A percentile compares a stretch with the other conserved stretches of the same genome.
Conservation (phyloP, 1,140 invertebrate species). For the Papilio aristodemus region DNA sequence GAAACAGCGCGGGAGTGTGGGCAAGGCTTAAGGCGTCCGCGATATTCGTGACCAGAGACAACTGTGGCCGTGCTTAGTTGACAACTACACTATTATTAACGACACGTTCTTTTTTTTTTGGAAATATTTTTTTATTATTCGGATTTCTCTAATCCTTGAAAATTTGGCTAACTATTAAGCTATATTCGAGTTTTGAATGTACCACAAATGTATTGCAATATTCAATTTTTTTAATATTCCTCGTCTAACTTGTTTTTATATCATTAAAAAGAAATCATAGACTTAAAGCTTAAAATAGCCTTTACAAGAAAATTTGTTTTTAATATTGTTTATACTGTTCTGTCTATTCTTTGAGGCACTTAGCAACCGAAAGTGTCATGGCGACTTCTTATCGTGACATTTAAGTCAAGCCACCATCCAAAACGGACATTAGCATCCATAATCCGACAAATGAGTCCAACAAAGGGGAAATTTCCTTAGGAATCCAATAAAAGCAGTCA, state of each 20-base stretch:
- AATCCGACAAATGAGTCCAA: conserved; percentile 66
- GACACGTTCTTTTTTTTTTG: background rate
- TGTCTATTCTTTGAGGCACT: conserved; percentile 56
- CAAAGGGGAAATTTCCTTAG: conserved; percentile 70
- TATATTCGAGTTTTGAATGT: too few species aligned
- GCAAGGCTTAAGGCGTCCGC: conserved; percentile 50
- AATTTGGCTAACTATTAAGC: too few species aligned
- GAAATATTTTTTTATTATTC: background rate
- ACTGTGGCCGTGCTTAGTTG: conserved; percentile 37
- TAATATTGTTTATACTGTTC: too few species aligned
- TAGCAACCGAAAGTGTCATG: conserved; percentile 46
- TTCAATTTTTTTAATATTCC: too few species aligned
- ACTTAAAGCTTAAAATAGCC: background rate
- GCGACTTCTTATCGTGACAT: conserved; percentile 48
- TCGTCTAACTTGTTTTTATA: too few species aligned
- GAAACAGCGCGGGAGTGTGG: conserved; percentile 51
- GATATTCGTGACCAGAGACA: conserved; percentile 63
- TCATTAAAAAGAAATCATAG: too few species aligned
- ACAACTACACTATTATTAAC: conserved; percentile 4
- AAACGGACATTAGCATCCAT: conserved; percentile 60
- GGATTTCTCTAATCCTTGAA: background rate
- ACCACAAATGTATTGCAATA: too few species aligned
- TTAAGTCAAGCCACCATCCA: conserved; percentile 48
- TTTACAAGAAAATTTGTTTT: background rate
- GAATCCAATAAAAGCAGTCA: conserved; percentile 63